Evolutionary conservation across 2,113 vertebrate genomes (phyloP).

Genomic region (Salvelinus namaycush): DNA sequence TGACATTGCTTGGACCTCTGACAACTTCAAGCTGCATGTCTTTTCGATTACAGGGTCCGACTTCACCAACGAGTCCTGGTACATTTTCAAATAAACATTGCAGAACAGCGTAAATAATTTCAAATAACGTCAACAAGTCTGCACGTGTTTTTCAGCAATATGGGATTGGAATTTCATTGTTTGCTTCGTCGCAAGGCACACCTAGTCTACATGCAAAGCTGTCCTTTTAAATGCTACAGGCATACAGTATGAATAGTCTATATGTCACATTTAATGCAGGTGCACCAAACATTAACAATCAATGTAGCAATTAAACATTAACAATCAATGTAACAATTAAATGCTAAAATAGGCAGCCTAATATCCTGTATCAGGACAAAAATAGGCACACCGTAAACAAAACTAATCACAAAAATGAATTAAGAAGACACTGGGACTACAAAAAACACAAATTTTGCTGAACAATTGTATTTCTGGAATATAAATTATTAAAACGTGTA

Average conservation of each 20-base stretch:
- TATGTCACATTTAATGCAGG: too few species aligned
- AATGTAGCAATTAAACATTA: background rate
- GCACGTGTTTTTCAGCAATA: background rate
- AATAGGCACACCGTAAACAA: background rate
- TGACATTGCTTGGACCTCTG: slow-evolving; percentile 13
- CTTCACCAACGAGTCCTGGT: slow-evolving; percentile 9
- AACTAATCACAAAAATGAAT: background rate
- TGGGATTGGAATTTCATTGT: background rate
- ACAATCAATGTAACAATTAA: background rate
- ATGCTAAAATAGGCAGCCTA: background rate
- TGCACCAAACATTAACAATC: too few species aligned
- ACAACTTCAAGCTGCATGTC: slow-evolving; percentile 16
- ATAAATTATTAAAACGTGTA: too few species aligned
- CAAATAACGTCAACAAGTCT: background rate
- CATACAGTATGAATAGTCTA: too few species aligned
- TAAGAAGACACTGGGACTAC: too few species aligned
- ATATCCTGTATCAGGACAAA: background rate
- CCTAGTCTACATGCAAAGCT: background rate
- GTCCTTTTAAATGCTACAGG: background rate
- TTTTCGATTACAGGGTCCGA: slow-evolving; percentile 18
- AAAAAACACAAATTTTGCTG: too few species aligned
- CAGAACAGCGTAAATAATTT: slow-evolving; percentile 2
- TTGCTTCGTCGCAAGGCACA: background rate
- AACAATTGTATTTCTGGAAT: too few species aligned
- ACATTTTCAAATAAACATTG: slow-evolving; percentile 1